Base-by-base conservation (phyloP, 2,888 invertebrate species). In the Graphium colonna region DNA sequence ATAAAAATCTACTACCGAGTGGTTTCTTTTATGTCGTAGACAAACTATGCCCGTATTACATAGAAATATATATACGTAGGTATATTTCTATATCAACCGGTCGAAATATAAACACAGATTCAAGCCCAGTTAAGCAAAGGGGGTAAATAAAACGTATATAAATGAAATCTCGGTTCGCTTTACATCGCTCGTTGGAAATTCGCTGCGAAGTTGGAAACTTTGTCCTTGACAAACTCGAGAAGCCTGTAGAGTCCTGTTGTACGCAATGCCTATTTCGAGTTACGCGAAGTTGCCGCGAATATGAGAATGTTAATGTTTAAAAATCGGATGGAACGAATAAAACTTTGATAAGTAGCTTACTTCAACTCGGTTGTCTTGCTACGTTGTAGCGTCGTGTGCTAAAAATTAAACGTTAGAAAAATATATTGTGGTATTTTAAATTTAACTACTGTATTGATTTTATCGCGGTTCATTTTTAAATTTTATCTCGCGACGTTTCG, bases 201-300 rank as follows among this genome's bases (percentile, higher is more conserved):
- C 36, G 17, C 16, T 18, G 28, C 13, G 28, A 41, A 48, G 48
- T 48, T 43, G 51, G 43, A 56, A 56, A 58, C 56, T 50, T 60
- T 54, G 49, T 46, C 47, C 51, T 49, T 52, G 50, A 54, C 50
- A 56, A 60, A 60, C 52, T 58, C 56, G 56, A 51, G 52, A 56
- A 58, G 52, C 56, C 52, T 54, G 54, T 57, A 52, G 57, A 57
- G 57, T 57, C 47, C 38, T 43, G 52, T 48, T 53, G 52, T 47
- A 46, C 36, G 41, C 36, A 15, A 21, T 36, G 47, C 52, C 43
- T 38, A 52, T 52, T 51, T 47, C 52, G 38, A 52, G 41, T 52
- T 47, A 36, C 38, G 12, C 26, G 41, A 36, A 42, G 41, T 52
- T 47, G 9, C 16, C 18, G 41, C 33, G 18, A 42, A 52, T 42